Base-by-base conservation (phyloP, 1,140 invertebrate species). In the Macrotrachela quadricornifera region DNA sequence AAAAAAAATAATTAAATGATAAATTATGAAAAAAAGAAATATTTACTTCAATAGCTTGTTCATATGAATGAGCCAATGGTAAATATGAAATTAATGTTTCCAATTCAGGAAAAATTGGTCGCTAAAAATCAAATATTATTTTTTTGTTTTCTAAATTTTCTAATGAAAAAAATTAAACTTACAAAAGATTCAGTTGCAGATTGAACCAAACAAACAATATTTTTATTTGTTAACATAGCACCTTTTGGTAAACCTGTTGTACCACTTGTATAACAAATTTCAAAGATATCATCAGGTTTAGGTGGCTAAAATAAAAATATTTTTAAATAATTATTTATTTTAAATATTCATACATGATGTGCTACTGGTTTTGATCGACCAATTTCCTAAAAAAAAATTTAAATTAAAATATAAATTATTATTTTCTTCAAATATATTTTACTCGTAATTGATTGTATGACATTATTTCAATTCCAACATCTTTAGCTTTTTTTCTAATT, bases 211-310 rank as follows among this genome's bases (percentile, higher is more conserved):
- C 3, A 30, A 30, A 54, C 39, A 30, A 94, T 80, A 65, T 91
- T 92, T 63, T 81, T 80, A 65, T 96, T 90, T 4, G 83, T 88
- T 56, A 95, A 67, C 83, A 94, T 90, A 0, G 94, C 91, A 49
- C 90, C 91, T 72, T 95, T 95, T 1, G 91, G 90, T 50, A 40
- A 83, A 41, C 91, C 91, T n/a, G 90, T 95, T 13, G 90, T 95
- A 2, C 90, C 91, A 14, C 86, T 92, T 1, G 90, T 95, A 67
- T 94, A 95, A 66, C 86, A 92, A 58, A 95, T 80, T 21, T 85
- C 88, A 64, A 82, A 85, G 6, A 95, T 66, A 66, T 91, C 85
- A 40, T 80, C 78, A 11, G 82, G 77, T 63, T 76, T 77, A 6
- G 87, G 85, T 50, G 86, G 83, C 78, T 30, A 4, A 30, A 30